phyloP scores from a whole-genome alignment of 1,140 invertebrate genomes.

The Steinernema khuongi region DNA sequence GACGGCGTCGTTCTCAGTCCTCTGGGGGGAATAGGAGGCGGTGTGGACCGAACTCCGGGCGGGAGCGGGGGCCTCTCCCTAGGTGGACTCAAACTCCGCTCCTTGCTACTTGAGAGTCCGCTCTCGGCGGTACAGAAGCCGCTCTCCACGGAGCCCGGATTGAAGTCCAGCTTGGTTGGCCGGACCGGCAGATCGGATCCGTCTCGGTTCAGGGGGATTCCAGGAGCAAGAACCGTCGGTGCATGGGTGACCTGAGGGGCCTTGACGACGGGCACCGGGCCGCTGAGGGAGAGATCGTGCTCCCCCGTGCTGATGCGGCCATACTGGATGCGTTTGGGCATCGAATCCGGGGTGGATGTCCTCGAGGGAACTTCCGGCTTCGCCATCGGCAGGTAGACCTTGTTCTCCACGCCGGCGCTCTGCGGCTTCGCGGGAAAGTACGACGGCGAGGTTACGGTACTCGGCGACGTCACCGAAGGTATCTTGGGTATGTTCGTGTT shows the following conservation, averaged over 20 bases:
- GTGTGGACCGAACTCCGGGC: neutral
- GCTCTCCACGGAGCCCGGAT: neutral
- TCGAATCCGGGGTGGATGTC: neutral
- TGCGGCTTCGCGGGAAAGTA: neutral
- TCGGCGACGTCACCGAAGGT: neutral
- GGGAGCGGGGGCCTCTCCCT: neutral
- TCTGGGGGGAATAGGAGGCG: neutral
- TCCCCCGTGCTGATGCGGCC: neutral
- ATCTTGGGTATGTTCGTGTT: too few relatives aligned
- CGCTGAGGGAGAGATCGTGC: too few relatives aligned
- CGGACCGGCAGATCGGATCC: too few relatives aligned
- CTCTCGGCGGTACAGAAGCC: conserved; percentile 1
- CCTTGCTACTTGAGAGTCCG: neutral
- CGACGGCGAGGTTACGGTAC: neutral
- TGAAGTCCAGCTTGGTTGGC: neutral
- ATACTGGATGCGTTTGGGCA: too few relatives aligned
- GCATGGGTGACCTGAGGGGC: neutral
- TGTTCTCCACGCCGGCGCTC: neutral
- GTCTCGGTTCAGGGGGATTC: too few relatives aligned
- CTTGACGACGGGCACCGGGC: neutral
- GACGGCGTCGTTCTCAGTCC: neutral
- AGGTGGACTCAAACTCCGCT: neutral
- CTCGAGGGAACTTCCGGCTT: neutral
- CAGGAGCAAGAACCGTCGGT: neutral
- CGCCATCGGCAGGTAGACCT: neutral